A percentile compares a stretch with the other conserved stretches of the same genome.
Conservation (phyloP, 2,888 invertebrate genomes). For the Horisme vitalbata region DNA sequence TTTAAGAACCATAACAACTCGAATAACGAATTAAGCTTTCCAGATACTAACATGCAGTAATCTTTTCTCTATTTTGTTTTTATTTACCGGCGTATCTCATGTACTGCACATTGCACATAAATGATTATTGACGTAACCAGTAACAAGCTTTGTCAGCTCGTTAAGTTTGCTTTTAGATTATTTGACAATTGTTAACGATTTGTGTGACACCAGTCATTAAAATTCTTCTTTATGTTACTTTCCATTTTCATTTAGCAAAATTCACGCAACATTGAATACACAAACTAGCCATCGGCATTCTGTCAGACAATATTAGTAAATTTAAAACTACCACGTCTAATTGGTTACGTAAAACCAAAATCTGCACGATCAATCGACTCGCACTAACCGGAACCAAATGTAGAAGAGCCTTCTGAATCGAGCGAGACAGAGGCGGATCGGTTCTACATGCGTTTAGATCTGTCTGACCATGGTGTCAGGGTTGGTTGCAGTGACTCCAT, state of each 20-base stretch:
- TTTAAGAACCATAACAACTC: too few relatives aligned
- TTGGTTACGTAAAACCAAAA: slow-evolving; percentile 28
- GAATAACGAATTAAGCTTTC: too few relatives aligned
- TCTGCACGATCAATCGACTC: slow-evolving; percentile 20
- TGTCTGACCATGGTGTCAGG: slow-evolving; percentile 63
- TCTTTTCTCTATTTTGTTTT: slow-evolving; percentile 15
- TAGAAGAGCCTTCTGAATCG: slow-evolving; percentile 49
- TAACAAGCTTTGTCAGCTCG: slow-evolving; percentile 15
- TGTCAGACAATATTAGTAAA: slow-evolving; percentile 10
- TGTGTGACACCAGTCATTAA: slow-evolving; percentile 25
- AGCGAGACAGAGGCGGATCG: slow-evolving; percentile 46
- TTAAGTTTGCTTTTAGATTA: slow-evolving; percentile 21
- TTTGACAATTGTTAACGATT: slow-evolving; percentile 20
- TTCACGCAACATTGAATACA: slow-evolving; percentile 25
- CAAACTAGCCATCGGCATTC: slow-evolving; percentile 17
- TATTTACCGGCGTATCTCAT: slow-evolving; percentile 15
- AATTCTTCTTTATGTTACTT: slow-evolving; percentile 26
- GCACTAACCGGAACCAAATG: slow-evolving; percentile 58
- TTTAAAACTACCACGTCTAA: slow-evolving; percentile 23
- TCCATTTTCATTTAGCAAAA: slow-evolving; percentile 29
- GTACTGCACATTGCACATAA: too few relatives aligned
- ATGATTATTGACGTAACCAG: slow-evolving; percentile 27
- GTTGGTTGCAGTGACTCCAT: slow-evolving; percentile 43
- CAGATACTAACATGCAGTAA: slow-evolving; percentile 1
- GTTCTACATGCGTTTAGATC: slow-evolving; percentile 46